Conservation (phyloP, 1,140 invertebrate species). For the Drosophila nasuta region DNA sequence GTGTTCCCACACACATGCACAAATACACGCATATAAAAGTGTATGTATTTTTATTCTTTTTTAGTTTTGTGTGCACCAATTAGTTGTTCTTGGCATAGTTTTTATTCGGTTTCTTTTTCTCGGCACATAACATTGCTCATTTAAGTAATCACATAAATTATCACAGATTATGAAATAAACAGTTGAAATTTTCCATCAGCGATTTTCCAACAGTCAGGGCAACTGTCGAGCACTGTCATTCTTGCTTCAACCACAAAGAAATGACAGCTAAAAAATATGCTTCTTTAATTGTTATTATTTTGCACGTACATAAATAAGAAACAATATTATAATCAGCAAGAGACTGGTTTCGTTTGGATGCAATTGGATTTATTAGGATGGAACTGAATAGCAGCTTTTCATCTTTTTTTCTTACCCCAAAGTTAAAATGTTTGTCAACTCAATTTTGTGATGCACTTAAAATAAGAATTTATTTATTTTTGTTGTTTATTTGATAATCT, state of each 20-base stretch:
- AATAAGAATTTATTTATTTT: background rate
- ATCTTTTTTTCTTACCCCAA: background rate
- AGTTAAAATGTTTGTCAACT: background rate
- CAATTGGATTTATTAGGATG: constrained; percentile 3
- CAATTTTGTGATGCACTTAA: background rate
- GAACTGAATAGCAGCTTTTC: background rate
- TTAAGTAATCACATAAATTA: constrained; percentile 81
- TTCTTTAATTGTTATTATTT: constrained; percentile 14
- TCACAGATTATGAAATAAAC: constrained; percentile 66
- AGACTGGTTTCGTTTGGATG: constrained; percentile 4
- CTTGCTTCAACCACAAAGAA: background rate
- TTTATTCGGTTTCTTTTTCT: constrained; percentile 52
- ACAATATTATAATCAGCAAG: background rate
- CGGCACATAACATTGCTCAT: constrained; percentile 65
- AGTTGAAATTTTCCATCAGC: constrained; percentile 38
- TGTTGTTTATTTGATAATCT: background rate
- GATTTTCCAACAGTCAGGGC: constrained; percentile 21
- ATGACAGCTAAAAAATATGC: constrained; percentile 11
- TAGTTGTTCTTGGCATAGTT: constrained; percentile 81
- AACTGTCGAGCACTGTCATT: constrained; percentile 30
- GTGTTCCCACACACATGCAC: constrained; percentile 10
- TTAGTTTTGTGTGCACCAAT: constrained; percentile 60
- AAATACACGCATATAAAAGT: background rate
- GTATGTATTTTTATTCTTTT: constrained; percentile 12
- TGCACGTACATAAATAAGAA: background rate